Evolutionary conservation across 2,797 vertebrate species (phyloP).

Genomic region (Lepilemur septentrionalis): DNA sequence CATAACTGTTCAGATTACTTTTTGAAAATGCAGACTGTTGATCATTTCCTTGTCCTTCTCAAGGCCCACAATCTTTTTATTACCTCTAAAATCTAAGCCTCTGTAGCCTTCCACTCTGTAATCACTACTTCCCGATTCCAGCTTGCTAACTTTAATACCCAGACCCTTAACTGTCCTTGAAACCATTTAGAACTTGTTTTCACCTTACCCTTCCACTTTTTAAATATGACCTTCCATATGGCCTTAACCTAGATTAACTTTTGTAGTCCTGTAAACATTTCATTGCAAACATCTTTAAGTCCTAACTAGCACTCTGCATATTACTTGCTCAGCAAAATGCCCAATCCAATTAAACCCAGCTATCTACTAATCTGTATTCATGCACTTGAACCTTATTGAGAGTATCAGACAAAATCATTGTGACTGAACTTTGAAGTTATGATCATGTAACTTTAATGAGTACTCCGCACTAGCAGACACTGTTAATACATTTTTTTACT

Average conservation of each 20-base stretch:
- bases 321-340: neutral
- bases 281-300: neutral
- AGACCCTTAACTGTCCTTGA: neutral
- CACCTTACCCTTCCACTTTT: neutral
- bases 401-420: neutral
- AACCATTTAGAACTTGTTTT: neutral
- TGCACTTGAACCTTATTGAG: neutral
- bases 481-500: neutral
- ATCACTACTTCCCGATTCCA: neutral
- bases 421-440: neutral
- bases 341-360: neutral
- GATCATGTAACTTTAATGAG: neutral
- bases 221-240: neutral
- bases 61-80: neutral
- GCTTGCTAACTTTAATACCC: neutral
- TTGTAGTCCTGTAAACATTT: neutral
- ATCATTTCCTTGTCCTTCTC: neutral
- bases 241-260: neutral
- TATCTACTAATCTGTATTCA: neutral
- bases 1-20: neutral
- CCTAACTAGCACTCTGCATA: neutral
- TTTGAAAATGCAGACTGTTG: neutral
- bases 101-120: neutral
- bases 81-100: neutral
- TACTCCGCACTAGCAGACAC: neutral